A percentile compares a stretch with the other conserved stretches of the same genome.
Conservation (phyloP, 2,113 vertebrate genomes). For the Nipponia nippon region DNA sequence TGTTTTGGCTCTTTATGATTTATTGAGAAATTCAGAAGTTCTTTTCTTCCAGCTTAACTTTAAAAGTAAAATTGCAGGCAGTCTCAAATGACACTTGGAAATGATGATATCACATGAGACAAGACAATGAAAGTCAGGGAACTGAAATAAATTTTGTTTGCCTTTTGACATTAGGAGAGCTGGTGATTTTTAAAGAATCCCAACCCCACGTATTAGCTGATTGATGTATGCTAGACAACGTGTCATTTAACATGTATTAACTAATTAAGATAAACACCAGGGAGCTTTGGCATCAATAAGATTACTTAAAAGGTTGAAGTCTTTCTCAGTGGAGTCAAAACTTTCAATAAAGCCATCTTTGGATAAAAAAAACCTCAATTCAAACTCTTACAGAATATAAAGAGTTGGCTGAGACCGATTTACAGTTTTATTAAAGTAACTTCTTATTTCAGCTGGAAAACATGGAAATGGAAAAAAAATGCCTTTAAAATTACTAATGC, state of each 20-base stretch:
- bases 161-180: neutral
- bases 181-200: neutral
- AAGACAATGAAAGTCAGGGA: neutral
- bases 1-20: neutral
- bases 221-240: neutral
- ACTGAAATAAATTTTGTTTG: neutral
- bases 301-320: slow-evolving; percentile 48
- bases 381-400: neutral
- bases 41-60: neutral
- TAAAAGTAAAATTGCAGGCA: neutral
- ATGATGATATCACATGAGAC: neutral
- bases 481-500: neutral
- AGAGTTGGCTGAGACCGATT: neutral
- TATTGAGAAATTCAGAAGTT: neutral
- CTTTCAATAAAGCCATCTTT: neutral
- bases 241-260: slow-evolving; percentile 19
- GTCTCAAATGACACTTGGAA: neutral
- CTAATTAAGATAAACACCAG: neutral
- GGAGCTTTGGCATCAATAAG: slow-evolving; percentile 23
- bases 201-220: neutral
- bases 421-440: neutral
- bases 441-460: neutral
- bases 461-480: neutral
- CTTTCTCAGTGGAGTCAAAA: neutral
- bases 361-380: neutral